Base-by-base conservation (phyloP, 1,140 invertebrate genomes). In the Sipha flava region DNA sequence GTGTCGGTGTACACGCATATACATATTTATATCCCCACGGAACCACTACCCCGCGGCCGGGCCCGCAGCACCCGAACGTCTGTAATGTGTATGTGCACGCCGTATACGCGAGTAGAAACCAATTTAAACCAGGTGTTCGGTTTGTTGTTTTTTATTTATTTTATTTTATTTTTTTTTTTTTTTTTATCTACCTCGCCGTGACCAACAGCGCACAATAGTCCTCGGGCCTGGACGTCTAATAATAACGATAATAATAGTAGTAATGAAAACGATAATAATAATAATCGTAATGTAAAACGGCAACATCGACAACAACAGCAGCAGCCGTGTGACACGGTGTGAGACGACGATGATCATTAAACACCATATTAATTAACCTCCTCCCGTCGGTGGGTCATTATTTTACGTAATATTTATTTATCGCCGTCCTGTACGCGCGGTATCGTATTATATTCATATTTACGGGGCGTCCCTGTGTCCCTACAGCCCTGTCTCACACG, bases 91-190 rank as follows among this genome's bases (percentile, higher is more conserved):
- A 37, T 14, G 6, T 45, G 26, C 3, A 5, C 1, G n/a, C 10
- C 21, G 5, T 68, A 26, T 26, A 57, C 34, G 21, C 49, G 49
- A n/a, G 9, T 64, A 26, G 73, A 77, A 77, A 77, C 52, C 73
- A 77, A 77, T 77, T 77, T 77, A 77, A 77, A 77, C 73, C 73
- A 77, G 73, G 73, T 77, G 73, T 77, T 77, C 73, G 21, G 47
- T 57, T 57, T 14, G 7, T 54, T 10, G 31, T 1, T 21, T 2
- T 59, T 18, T 54, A 9, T 70, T 23, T 31, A 26, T 29, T 23
- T 26, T 34, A n/a, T 52, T 1, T 21, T 2, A 29, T 18, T 54
- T 23, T 70, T 23, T 31, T 43, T 29, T 23, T 26, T 34, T 54
- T 40, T 57, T 59, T 40, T 37, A 59, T 77, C 18, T 37, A 29